Evolutionary conservation across 2,113 vertebrate genomes (phyloP), one percentile per base, ranked within the genome.

Genomic region (Micronisus gabar): DNA sequence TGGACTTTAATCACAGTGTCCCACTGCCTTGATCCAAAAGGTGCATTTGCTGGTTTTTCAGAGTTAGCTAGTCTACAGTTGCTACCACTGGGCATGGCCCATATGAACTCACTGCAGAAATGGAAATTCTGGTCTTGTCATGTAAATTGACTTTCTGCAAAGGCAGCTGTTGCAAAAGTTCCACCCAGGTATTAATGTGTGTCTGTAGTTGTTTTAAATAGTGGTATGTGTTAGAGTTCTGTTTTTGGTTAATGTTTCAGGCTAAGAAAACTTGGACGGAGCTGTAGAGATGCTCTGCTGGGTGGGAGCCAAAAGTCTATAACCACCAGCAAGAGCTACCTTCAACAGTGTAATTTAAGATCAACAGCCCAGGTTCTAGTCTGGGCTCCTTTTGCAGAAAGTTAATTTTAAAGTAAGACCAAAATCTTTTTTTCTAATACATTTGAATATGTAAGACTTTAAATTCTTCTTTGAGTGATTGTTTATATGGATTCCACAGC

Each of bases 341-440:
- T 85, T 81, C 84, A 95, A 30, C 86, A 75, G 26, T 87, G 48
- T 95, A 96, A 81, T 81, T 70, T 94, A 94, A 91, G 61, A 91
- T 81, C 52, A 87, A 43, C 81, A 89, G 23, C 73, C 90, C 87
- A 93, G 53, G 20, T 94, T 97, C 40, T 97, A 91, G 40, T 52
- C 87, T 96, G 89, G 38, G 91, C 66, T 96, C 58, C 61, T 94
- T 94, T 95, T 95, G 92, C 91, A 96, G 90, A 93, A 96, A 92
- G 72, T 92, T 92, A 92, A 72, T 96, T 94, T 92, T 93, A 67
- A 95, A 94, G 84, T 87, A 91, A 95, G 82, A 92, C 47, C n/a
- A 81, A 95, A 73, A 70, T 62, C 1, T 92, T 78, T 86, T 86
- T 90, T 82, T 45, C 32, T 73, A 92, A 73, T 86, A 41, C 13